A percentile compares a stretch with the other conserved stretches of the same genome.
These are phyloP conservation scores for Holothuria scabra DNA, from an alignment of 53 echinoderm and acorn worm species.

Conservation along the genomic window DNA sequence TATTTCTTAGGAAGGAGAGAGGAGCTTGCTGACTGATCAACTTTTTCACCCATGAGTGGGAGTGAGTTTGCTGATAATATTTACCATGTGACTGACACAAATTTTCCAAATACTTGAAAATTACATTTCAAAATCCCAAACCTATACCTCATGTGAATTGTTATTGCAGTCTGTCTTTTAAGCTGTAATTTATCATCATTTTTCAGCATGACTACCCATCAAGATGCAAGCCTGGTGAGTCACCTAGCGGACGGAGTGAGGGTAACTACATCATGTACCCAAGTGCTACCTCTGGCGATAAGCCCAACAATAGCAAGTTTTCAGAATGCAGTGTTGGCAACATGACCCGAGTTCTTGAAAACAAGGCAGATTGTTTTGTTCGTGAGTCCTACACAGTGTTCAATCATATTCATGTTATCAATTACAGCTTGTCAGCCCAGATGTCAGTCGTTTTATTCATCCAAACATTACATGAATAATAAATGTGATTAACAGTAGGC, in stretches of 20 bases:
- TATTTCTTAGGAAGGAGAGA: too few relatives aligned
- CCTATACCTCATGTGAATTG: too few relatives aligned
- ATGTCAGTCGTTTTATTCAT: neutral
- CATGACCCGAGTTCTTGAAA: constrained; percentile 66
- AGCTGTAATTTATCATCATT: neutral
- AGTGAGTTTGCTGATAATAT: too few relatives aligned
- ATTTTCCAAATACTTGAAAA: too few relatives aligned
- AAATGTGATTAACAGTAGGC: too few relatives aligned
- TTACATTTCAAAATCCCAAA: too few relatives aligned
- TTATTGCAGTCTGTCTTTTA: too few relatives aligned
- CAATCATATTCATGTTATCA: too few relatives aligned
- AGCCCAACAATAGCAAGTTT: constrained; percentile 80
- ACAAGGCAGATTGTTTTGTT: constrained; percentile 79
- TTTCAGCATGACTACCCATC: constrained; percentile 88
- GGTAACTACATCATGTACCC: constrained; percentile 99
- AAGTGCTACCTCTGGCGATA: constrained; percentile 92
- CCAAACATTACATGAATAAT: neutral
- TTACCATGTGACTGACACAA: too few relatives aligned
- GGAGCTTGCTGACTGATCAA: too few relatives aligned
- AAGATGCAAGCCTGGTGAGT: constrained; percentile 77
- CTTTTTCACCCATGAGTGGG: too few relatives aligned
- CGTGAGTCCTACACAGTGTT: constrained; percentile 46
- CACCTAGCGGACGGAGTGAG: neutral
- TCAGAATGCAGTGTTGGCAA: constrained; percentile 84
- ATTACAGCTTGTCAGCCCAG: too few relatives aligned